A percentile compares a stretch with the other conserved stretches of the same genome.
These are phyloP conservation scores for Rousettus leschenaultii DNA, from an alignment of 2,113 vertebrate genomes.

Conservation along the genomic window DNA sequence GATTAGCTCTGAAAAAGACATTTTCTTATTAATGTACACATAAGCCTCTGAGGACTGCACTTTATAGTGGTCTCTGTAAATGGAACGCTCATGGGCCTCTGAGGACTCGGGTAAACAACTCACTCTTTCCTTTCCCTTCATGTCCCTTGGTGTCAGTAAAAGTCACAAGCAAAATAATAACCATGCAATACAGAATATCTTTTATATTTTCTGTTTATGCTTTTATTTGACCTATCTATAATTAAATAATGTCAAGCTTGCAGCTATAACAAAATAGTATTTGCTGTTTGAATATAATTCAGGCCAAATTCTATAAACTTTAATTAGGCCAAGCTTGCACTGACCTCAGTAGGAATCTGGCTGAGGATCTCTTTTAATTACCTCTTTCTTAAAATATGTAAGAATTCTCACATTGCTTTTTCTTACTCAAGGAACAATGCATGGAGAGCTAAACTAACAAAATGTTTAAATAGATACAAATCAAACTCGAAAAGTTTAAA, in stretches of 20 bases:
- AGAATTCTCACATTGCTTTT: constrained; percentile 61
- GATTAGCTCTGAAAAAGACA: constrained; percentile 38
- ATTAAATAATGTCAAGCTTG: constrained; percentile 62
- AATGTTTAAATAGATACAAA: constrained; percentile 62
- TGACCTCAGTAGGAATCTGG: constrained; percentile 68
- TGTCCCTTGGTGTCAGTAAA: constrained; percentile 47
- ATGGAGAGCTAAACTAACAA: constrained; percentile 70
- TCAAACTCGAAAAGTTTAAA: constrained; percentile 70
- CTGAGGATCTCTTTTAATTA: constrained; percentile 66
- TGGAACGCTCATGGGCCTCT: not conserved
- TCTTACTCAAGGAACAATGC: constrained; percentile 57
- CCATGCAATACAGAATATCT: constrained; percentile 35
- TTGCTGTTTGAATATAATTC: constrained; percentile 53
- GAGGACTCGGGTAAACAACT: constrained; percentile 22
- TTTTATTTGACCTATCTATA: constrained; percentile 43
- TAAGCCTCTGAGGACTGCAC: not conserved
- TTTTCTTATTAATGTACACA: constrained; percentile 16
- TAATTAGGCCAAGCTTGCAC: constrained; percentile 60
- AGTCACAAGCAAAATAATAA: constrained; percentile 51
- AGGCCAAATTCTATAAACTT: constrained; percentile 66
- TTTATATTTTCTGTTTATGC: constrained; percentile 59
- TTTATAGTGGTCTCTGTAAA: constrained; percentile 31
- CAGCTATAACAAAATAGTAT: constrained; percentile 62
- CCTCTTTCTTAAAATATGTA: constrained; percentile 64
- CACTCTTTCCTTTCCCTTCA: constrained; percentile 50